Evolutionary conservation across 2,888 invertebrate genomes (phyloP).

Genomic region (Abrostola tripartita): DNA sequence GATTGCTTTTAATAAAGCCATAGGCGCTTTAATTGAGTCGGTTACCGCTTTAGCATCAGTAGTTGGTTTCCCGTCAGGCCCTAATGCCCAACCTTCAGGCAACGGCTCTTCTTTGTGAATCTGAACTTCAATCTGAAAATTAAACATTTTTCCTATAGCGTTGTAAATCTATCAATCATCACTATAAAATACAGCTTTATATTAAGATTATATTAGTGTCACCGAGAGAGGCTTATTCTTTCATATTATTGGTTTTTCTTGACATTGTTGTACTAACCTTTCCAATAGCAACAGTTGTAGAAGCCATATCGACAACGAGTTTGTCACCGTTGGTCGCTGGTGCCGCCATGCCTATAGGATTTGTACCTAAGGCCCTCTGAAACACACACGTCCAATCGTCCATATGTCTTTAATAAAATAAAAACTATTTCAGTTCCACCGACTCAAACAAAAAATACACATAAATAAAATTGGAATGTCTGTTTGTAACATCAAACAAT

Average conservation of each 20-base stretch:
- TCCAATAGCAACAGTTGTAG: slow-evolving; percentile 97
- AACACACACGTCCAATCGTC: slow-evolving; percentile 33
- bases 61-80: slow-evolving; percentile 89
- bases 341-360: slow-evolving; percentile 95
- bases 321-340: slow-evolving; percentile 91
- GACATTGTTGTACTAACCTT: slow-evolving; percentile 87
- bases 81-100: slow-evolving; percentile 96
- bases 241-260: neutral
- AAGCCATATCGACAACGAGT: slow-evolving; percentile 97
- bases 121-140: slow-evolving; percentile 93
- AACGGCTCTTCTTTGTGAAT: slow-evolving; percentile 92
- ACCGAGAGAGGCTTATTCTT: neutral
- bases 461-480: too few relatives aligned
- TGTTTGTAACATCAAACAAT: too few relatives aligned
- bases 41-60: slow-evolving; percentile 89
- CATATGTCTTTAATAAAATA: too few relatives aligned
- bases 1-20: neutral
- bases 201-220: too few relatives aligned
- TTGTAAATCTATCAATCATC: too few relatives aligned
- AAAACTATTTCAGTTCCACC: too few relatives aligned
- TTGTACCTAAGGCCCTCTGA: slow-evolving; percentile 94
- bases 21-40: neutral
- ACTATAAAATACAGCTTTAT: too few relatives aligned
- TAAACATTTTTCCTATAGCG: neutral
- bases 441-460: too few relatives aligned